Evolutionary conservation across 2,113 vertebrate genomes (phyloP).

Genomic region (Crotalus helleri): DNA sequence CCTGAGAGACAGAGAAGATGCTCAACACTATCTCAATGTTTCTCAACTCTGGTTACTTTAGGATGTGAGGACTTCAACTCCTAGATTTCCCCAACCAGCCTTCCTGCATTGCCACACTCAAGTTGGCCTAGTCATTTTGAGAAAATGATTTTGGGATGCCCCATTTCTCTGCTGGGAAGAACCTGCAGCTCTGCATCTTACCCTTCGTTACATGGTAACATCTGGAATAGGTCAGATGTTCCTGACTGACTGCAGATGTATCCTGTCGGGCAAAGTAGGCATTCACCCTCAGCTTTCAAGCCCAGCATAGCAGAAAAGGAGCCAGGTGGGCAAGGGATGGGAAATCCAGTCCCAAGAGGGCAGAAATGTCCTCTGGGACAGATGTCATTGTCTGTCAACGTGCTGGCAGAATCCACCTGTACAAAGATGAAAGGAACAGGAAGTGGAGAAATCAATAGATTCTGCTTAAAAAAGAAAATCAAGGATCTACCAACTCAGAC

Average conservation of each 20-base stretch:
- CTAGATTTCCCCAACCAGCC: too few relatives aligned
- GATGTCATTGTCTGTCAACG: slow-evolving; percentile 67
- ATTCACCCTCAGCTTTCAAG: slow-evolving; percentile 71
- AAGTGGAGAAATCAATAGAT: not conserved
- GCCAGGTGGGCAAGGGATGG: slow-evolving; percentile 81
- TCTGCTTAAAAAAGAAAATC: not conserved
- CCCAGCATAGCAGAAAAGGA: slow-evolving; percentile 75
- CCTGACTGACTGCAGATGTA: slow-evolving; percentile 77
- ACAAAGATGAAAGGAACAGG: not conserved
- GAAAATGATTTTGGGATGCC: too few relatives aligned
- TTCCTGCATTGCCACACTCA: not conserved
- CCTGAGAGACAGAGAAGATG: not conserved
- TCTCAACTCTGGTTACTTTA: not conserved
- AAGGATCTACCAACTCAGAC: not conserved
- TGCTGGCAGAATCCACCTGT: slow-evolving; percentile 72
- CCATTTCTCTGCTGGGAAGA: not conserved
- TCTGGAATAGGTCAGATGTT: slow-evolving; percentile 67
- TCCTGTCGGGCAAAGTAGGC: slow-evolving; percentile 79
- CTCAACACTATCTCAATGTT: not conserved
- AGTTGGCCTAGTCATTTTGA: not conserved
- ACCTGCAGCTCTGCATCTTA: slow-evolving; percentile 47
- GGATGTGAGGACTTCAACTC: too few relatives aligned
- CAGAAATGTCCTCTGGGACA: slow-evolving; percentile 86
- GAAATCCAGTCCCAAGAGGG: slow-evolving; percentile 72
- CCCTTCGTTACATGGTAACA: slow-evolving; percentile 77